phyloP scores from a whole-genome alignment of 2,113 vertebrate species.

The Nesogale talazaci region DNA sequence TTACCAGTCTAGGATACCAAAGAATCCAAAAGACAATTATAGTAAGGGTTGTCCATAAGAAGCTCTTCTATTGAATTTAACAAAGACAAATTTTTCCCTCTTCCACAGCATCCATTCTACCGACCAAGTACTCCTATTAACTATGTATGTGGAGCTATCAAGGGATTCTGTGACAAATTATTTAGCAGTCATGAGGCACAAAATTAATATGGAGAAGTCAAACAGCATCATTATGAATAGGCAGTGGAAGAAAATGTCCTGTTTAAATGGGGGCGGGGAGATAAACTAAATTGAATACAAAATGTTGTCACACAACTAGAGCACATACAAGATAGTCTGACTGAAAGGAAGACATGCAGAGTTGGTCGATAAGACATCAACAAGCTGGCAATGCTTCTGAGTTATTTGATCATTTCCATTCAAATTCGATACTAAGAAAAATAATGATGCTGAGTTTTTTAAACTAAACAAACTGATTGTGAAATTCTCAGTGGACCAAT shows the following conservation, averaged over 20 bases:
- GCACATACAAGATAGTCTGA: slow-evolving; percentile 11
- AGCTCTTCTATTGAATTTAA: background rate
- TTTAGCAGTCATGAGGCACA: slow-evolving; percentile 26
- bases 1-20: background rate
- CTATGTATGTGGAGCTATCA: slow-evolving; percentile 31
- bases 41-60: background rate
- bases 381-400: slow-evolving; percentile 23
- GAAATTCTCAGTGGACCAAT: slow-evolving; percentile 16
- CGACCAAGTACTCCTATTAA: slow-evolving; percentile 12
- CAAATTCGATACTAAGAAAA: background rate
- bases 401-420: slow-evolving; percentile 38
- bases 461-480: background rate
- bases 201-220: slow-evolving; percentile 47
- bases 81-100: slow-evolving; percentile 30
- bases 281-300: slow-evolving; percentile 37
- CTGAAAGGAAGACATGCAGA: background rate
- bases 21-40: background rate
- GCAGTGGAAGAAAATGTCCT: background rate
- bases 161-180: slow-evolving; percentile 32
- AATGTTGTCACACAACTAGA: slow-evolving; percentile 10
- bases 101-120: background rate
- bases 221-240: background rate
- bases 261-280: background rate
- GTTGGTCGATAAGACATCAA: background rate
- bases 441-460: background rate